Evolutionary conservation across 2,113 vertebrate genomes (phyloP), one percentile per base, ranked within the genome.

Genomic region (Gorsachius goisagi): DNA sequence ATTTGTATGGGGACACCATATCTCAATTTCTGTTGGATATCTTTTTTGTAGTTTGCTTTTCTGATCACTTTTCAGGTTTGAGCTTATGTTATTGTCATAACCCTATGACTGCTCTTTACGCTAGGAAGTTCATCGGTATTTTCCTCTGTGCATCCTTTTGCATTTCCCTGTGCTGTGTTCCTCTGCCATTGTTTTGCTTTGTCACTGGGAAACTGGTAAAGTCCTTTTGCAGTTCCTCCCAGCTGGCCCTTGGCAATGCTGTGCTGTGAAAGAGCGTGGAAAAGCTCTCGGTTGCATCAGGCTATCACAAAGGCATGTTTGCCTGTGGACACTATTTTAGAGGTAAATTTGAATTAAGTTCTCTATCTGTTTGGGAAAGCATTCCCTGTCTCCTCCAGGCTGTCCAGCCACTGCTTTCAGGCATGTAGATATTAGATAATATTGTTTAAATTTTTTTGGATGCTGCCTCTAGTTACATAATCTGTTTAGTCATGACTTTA

Each of bases 191-290:
- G 17, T 14, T 77, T 69, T 17, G 8, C 11, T 52, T 35, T 32
- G 9, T 45, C 26, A 26, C 21, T 39, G 41, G 52, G 71, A 41
- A 56, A 19, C 15, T 19, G 26, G 26, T 32, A 12, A 52, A 45
- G 32, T 35, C 20, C 10, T 44, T 52, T 30, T 26, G 37, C 13
- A 9, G 13, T 35, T 68, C 37, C 21, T 60, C 45, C 7, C 21
- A 44, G 7, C 16, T 1, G 1, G 33, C 55, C 55, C 47, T 58
- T 32, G 37, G 17, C 3, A 3, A 27, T 16, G 5, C 19, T 9
- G 19, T 1, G 5, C 52, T 52, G 27, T 11, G 9, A 12, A 67
- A n/a, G 11, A 20, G 17, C 3, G 0, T 7, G n/a, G 41, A 53
- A 33, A 37, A 59, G 27, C 22, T 27, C 32, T 32, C 27, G 35